A percentile compares a stretch with the other conserved stretches of the same genome.
These are phyloP conservation scores for Microplitis mediator DNA, from an alignment of 1,140 invertebrate species.

Conservation along the genomic window DNA sequence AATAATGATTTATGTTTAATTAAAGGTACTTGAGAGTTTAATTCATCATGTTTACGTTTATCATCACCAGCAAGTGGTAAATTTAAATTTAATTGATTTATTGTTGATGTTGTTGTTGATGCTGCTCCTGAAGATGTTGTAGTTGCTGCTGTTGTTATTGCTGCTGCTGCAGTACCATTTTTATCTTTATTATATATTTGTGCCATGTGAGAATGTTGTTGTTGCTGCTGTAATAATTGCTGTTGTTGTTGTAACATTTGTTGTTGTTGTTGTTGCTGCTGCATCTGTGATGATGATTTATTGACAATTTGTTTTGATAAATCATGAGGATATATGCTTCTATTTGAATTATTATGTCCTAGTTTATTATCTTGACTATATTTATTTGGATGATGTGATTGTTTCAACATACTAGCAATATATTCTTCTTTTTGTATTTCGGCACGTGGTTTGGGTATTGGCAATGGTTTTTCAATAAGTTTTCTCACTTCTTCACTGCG, in stretches of 20 bases:
- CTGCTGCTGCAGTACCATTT: slow-evolving; percentile 46
- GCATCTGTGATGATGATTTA: too few species aligned
- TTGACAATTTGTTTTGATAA: neutral
- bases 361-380: slow-evolving; percentile 18
- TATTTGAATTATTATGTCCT: neutral
- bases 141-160: neutral
- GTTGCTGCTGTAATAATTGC: slow-evolving; percentile 37
- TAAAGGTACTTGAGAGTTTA: slow-evolving; percentile 32
- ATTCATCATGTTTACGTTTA: slow-evolving; percentile 38
- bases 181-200: slow-evolving; percentile 49
- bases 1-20: slow-evolving; percentile 57
- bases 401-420: slow-evolving; percentile 48
- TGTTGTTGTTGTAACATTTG: neutral
- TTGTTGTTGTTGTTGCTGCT: neutral
- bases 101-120: too few species aligned
- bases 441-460: slow-evolving; percentile 38
- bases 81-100: slow-evolving; percentile 11
- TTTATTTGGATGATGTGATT: slow-evolving; percentile 49
- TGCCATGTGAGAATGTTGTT: slow-evolving; percentile 26
- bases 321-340: slow-evolving; percentile 4
- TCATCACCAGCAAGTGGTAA: slow-evolving; percentile 45
- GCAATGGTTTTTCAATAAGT: slow-evolving; percentile 52
- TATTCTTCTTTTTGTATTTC: slow-evolving; percentile 46
- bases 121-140: too few species aligned
- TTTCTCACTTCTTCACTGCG: slow-evolving; percentile 55